Evolutionary conservation across 2,797 vertebrate genomes (phyloP).

Genomic region (Gymnocypris eckloni): DNA sequence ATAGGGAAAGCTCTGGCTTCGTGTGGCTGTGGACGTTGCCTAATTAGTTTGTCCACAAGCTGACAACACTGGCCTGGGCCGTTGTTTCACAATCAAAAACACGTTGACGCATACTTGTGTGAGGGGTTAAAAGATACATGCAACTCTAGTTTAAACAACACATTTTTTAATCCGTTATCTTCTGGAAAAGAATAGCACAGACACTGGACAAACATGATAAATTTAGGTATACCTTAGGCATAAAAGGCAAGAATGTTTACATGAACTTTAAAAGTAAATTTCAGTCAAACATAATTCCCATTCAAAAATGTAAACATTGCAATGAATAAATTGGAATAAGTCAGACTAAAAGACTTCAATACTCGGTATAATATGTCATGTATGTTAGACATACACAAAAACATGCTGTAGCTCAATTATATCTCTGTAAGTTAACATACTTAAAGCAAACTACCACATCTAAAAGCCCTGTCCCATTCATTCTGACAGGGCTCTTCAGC

Average conservation of each 20-base stretch:
- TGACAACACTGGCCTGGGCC: neutral
- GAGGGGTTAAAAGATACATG: neutral
- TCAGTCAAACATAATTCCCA: neutral
- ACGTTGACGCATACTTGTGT: neutral
- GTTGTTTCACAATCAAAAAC: constrained; percentile 7
- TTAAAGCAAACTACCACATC: constrained; percentile 14
- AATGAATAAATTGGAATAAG: too few relatives aligned
- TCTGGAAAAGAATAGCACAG: neutral
- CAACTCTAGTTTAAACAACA: neutral
- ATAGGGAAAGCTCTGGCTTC: too few relatives aligned
- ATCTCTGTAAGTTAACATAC: neutral
- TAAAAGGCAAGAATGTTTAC: neutral
- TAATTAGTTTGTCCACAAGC: neutral
- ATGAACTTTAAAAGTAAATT: neutral
- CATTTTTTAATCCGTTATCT: neutral
- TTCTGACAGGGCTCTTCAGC: constrained; percentile 71
- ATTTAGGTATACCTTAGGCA: neutral
- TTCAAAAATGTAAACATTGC: neutral
- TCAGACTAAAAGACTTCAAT: neutral
- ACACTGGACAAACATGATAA: neutral
- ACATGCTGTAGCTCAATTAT: neutral
- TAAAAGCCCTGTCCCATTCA: constrained; percentile 62
- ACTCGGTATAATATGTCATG: neutral
- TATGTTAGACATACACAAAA: neutral
- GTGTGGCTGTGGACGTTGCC: too few relatives aligned